These are phyloP conservation scores for Cryptoblepharus egeriae DNA, from an alignment of 2,797 vertebrate genomes.

Conservation along the genomic window DNA sequence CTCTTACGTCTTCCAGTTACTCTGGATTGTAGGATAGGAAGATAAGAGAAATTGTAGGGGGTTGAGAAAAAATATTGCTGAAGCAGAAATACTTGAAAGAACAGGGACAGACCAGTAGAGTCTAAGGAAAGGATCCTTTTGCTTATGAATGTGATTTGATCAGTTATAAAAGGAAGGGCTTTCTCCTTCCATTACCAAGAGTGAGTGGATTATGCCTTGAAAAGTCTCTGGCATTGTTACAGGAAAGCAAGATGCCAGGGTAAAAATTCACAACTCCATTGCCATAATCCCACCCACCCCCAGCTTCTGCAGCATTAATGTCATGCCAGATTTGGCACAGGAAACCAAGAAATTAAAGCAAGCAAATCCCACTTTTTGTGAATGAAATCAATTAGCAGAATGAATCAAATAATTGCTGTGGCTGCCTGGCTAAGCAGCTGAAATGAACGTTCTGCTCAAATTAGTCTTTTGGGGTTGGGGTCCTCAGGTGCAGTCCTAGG, in stretches of 20 bases:
- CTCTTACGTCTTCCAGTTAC: too few relatives aligned
- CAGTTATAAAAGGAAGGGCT: constrained; percentile 9
- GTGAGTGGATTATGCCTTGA: constrained; percentile 56
- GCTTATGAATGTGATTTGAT: too few relatives aligned
- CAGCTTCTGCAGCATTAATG: constrained; percentile 53
- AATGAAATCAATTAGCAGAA: constrained; percentile 63
- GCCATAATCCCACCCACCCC: constrained; percentile 44
- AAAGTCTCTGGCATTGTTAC: constrained; percentile 63
- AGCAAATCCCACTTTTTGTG: constrained; percentile 67
- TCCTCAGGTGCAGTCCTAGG: too few relatives aligned
- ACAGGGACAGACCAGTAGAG: neutral
- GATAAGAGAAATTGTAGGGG: neutral
- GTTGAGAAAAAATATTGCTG: neutral
- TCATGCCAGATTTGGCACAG: constrained; percentile 43
- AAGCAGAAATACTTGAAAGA: neutral
- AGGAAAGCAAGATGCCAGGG: constrained; percentile 57
- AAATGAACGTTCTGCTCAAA: fast-evolving
- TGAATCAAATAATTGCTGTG: neutral
- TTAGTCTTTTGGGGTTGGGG: neutral
- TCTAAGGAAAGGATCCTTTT: neutral
- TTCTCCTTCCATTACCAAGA: constrained; percentile 47
- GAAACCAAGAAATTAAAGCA: constrained; percentile 44
- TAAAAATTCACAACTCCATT: constrained; percentile 54
- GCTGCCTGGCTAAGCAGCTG: neutral
- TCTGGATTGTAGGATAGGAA: too few relatives aligned